Evolutionary conservation across 1,140 invertebrate species (phyloP).

Genomic region (Bombyx mori): DNA sequence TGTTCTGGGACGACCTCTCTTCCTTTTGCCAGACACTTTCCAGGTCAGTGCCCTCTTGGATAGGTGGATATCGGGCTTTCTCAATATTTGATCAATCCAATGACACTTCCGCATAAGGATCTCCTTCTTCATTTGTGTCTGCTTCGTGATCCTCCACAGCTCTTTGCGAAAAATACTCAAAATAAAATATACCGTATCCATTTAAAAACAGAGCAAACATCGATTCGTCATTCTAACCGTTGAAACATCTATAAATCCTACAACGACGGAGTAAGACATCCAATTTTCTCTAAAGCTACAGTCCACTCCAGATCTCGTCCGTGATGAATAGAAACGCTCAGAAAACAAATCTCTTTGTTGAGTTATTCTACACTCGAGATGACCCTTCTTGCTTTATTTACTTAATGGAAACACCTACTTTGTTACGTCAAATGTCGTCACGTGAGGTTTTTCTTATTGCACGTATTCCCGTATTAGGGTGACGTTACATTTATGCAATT

Average conservation of each 20-base stretch:
- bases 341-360: constrained; percentile 44
- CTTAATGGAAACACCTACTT: constrained; percentile 19
- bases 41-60: no score
- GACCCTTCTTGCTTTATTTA: constrained; percentile 27
- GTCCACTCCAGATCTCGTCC: constrained; percentile 47
- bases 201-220: not conserved
- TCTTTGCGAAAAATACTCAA: not conserved
- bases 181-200: constrained; percentile 5
- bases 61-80: no score
- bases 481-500: no score
- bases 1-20: no score
- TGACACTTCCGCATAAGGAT: no score
- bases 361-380: constrained; percentile 33
- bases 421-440: not conserved
- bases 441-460: no score
- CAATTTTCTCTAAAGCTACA: constrained; percentile 59
- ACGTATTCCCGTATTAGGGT: no score
- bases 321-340: constrained; percentile 48
- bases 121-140: no score
- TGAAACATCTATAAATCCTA: constrained; percentile 48
- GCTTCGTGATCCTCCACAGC: no score
- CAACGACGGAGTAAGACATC: constrained; percentile 48
- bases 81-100: no score
- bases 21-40: no score
- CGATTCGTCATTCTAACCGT: constrained; percentile 2